A percentile compares a stretch with the other conserved stretches of the same genome.
Conservation (phyloP, 2,888 invertebrate genomes). For the Lithophane leautieri region DNA sequence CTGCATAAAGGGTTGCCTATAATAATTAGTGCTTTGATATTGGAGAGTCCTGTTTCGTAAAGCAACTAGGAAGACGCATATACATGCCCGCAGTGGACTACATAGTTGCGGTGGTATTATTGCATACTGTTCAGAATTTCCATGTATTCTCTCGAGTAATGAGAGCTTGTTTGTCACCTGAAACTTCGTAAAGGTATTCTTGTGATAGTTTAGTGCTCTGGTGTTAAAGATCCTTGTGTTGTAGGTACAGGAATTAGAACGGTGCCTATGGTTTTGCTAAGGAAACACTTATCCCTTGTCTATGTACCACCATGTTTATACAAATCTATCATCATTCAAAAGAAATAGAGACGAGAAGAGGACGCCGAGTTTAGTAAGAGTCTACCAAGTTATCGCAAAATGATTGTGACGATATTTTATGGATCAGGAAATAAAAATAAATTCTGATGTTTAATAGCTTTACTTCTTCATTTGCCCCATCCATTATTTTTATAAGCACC, state of each 20-base stretch:
- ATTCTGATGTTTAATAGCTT: constrained; percentile 18
- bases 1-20: constrained; percentile 11
- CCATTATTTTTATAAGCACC: constrained; percentile 44
- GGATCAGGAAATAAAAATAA: constrained; percentile 11
- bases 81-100: constrained; percentile 19
- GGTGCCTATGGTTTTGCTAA: background rate
- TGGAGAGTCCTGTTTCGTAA: constrained; percentile 19
- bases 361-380: too few species aligned
- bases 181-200: constrained; percentile 11
- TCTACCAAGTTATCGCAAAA: background rate
- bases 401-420: background rate
- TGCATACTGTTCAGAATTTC: constrained; percentile 2
- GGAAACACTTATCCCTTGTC: background rate
- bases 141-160: constrained; percentile 13
- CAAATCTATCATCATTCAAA: background rate
- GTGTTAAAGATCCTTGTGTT: constrained; percentile 9
- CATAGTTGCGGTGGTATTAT: constrained; percentile 4
- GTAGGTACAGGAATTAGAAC: background rate
- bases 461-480: constrained; percentile 31
- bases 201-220: constrained; percentile 1
- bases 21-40: constrained; percentile 37
- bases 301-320: background rate
- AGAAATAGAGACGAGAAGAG: background rate
- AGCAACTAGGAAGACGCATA: constrained; percentile 26
- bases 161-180: constrained; percentile 13